Conservation (phyloP, 2,888 invertebrate species). For the Pocota personata region DNA sequence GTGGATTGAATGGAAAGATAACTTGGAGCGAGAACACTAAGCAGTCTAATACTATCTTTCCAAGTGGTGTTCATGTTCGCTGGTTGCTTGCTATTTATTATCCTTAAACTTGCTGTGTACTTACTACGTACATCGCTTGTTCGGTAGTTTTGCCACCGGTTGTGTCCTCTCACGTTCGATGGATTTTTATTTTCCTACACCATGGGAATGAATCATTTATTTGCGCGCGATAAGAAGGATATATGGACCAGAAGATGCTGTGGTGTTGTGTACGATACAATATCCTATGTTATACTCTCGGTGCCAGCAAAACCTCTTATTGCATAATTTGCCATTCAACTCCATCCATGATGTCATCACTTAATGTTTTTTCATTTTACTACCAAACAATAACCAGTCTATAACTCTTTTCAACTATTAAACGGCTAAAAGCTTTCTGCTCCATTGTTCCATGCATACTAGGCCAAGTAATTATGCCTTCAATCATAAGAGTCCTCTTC, state of each 20-base stretch:
- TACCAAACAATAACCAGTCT: conserved; percentile 6
- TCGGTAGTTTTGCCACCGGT: background rate
- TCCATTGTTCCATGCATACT: background rate
- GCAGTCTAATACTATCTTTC: conserved; percentile 40
- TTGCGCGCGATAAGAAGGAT: conserved; percentile 32
- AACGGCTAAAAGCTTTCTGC: conserved; percentile 10
- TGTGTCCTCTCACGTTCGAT: conserved; percentile 1
- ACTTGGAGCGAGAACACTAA: conserved; percentile 19
- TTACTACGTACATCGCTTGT: background rate
- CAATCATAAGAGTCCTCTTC: conserved; percentile 37
- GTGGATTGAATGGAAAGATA: background rate
- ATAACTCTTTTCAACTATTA: conserved; percentile 1
- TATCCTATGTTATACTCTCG: background rate
- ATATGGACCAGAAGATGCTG: background rate
- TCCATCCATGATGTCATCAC: conserved; percentile 8
- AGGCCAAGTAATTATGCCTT: conserved; percentile 29
- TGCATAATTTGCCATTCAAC: conserved; percentile 10
- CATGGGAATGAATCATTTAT: conserved; percentile 44
- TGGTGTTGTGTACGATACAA: background rate
- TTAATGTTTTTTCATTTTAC: conserved; percentile 3
- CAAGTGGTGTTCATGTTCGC: conserved; percentile 45
- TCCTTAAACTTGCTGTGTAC: conserved; percentile 27
- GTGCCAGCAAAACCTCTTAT: background rate
- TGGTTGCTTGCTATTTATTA: conserved; percentile 59
- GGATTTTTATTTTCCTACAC: conserved; percentile 31